Evolutionary conservation across 2,888 invertebrate genomes (phyloP).

Genomic region (Cremastinae sp.): DNA sequence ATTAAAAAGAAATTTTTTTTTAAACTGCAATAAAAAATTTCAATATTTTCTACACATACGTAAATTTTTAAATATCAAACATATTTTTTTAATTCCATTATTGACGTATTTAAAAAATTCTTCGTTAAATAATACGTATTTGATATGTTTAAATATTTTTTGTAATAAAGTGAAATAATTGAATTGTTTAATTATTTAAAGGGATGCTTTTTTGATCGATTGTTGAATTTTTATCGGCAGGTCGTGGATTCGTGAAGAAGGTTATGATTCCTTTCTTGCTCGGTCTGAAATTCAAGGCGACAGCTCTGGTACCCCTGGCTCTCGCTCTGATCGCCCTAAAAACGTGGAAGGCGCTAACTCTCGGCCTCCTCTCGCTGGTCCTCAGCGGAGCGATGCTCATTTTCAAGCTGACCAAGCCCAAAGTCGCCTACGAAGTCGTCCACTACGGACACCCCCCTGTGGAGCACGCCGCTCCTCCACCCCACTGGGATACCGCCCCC

Average conservation of each 20-base stretch:
- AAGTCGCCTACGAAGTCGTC: slow-evolving; percentile 93
- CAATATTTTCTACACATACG: too few species aligned
- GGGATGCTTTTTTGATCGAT: too few species aligned
- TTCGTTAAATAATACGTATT: too few species aligned
- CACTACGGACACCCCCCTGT: slow-evolving; percentile 89
- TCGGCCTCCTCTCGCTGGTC: slow-evolving; percentile 91
- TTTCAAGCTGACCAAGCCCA: slow-evolving; percentile 93
- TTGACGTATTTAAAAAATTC: too few species aligned
- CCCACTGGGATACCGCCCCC: slow-evolving; percentile 79
- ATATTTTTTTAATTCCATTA: too few species aligned
- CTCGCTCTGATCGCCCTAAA: slow-evolving; percentile 92
- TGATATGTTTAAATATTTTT: too few species aligned
- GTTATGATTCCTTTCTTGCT: slow-evolving; percentile 92
- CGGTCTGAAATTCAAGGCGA: slow-evolving; percentile 92
- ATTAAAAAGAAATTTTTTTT: not conserved
- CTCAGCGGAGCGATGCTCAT: slow-evolving; percentile 92
- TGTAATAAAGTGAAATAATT: too few species aligned
- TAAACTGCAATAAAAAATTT: too few species aligned
- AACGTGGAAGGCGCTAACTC: slow-evolving; percentile 94
- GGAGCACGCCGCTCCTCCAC: slow-evolving; percentile 82
- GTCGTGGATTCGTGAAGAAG: slow-evolving; percentile 91
- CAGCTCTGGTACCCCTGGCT: slow-evolving; percentile 90
- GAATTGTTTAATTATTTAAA: too few species aligned
- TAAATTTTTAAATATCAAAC: too few species aligned
- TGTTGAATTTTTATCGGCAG: slow-evolving; percentile 81